These are phyloP conservation scores for Minunthozetes semirufus DNA, from an alignment of 2,888 invertebrate species.

Conservation along the genomic window DNA sequence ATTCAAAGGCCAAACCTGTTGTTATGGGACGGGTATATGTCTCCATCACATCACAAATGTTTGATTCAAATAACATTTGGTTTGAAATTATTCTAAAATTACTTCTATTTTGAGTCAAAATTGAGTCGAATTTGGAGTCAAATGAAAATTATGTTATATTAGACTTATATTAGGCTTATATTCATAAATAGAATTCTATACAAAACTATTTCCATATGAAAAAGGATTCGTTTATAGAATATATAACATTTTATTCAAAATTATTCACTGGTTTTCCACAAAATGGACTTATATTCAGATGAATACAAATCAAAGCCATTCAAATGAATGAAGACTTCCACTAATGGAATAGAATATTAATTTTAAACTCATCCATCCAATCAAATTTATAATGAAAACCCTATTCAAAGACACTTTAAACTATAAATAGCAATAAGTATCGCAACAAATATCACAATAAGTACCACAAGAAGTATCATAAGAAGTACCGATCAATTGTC, in stretches of 20 bases:
- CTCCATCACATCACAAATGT: too few species aligned
- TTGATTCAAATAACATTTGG: not conserved
- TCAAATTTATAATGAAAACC: too few species aligned
- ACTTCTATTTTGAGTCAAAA: not conserved
- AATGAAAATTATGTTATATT: not conserved
- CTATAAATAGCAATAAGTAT: not conserved
- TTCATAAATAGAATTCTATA: not conserved
- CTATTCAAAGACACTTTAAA: too few species aligned
- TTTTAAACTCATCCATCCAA: not conserved
- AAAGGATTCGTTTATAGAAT: not conserved
- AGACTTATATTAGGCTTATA: too few species aligned
- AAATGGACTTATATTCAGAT: not conserved
- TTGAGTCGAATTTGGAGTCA: not conserved
- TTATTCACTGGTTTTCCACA: not conserved
- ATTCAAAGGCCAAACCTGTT: too few species aligned
- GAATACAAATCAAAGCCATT: not conserved
- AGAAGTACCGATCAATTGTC: too few species aligned
- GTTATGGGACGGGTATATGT: too few species aligned
- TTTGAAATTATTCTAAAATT: not conserved
- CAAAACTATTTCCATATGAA: slow-evolving; percentile 3
- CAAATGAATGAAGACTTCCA: not conserved
- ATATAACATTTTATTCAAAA: not conserved
- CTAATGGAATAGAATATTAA: not conserved
- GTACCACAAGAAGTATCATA: too few species aligned
- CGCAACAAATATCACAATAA: too few species aligned